phyloP scores from a whole-genome alignment of 2,113 vertebrate species.

The Actenoides lindsayi region DNA sequence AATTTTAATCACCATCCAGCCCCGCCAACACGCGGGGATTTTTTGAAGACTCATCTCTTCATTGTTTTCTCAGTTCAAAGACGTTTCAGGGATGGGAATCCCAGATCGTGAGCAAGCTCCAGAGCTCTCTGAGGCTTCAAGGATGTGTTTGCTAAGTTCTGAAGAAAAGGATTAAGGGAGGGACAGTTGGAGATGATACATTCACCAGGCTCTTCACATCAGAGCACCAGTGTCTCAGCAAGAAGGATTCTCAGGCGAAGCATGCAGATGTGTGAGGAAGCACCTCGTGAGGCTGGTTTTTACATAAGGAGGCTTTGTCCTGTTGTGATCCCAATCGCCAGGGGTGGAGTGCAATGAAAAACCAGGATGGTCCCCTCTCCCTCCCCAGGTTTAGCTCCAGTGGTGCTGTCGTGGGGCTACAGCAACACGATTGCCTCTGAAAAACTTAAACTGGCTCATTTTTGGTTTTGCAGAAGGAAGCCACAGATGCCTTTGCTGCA shows the following conservation, averaged over 20 bases:
- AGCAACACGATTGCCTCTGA: neutral
- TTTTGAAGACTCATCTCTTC: neutral
- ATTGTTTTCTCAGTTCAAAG: neutral
- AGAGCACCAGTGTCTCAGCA: neutral
- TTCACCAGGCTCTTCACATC: neutral
- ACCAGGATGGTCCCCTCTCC: neutral
- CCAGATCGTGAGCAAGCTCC: neutral
- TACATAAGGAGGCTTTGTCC: neutral
- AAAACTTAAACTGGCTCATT: neutral
- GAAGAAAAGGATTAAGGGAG: neutral
- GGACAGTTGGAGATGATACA: neutral
- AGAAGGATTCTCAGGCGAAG: neutral
- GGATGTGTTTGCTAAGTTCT: neutral
- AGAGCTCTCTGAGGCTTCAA: neutral
- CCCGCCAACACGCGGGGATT: neutral
- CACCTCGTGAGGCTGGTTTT: neutral
- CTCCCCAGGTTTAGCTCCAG: neutral
- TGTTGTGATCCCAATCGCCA: neutral
- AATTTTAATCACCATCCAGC: neutral
- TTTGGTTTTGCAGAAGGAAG: neutral
- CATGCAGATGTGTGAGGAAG: neutral
- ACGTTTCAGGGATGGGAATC: neutral
- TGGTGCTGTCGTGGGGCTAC: accelerated
- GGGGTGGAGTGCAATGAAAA: neutral
- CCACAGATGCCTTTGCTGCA: neutral